phyloP scores from a whole-genome alignment of 2,113 vertebrate genomes.

The Pelecanus crispus region DNA sequence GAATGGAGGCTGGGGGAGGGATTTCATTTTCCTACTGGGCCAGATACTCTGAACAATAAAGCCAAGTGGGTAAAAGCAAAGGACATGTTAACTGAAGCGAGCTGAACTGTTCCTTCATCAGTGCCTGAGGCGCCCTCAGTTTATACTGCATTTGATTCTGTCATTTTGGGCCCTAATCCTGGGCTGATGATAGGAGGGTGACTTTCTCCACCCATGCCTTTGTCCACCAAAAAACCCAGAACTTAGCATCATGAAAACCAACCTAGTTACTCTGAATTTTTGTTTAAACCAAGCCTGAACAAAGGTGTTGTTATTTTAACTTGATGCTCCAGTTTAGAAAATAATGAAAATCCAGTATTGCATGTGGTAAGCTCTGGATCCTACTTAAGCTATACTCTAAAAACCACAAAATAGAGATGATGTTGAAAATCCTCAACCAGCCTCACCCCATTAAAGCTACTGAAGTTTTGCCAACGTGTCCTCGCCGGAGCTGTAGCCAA shows the following conservation, averaged over 20 bases:
- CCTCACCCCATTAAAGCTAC: neutral
- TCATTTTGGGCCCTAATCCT: neutral
- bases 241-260: neutral
- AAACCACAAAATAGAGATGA: neutral
- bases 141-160: neutral
- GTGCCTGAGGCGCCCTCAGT: neutral
- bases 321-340: neutral
- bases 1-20: neutral
- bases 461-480: neutral
- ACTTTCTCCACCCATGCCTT: neutral
- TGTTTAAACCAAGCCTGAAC: neutral
- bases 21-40: neutral
- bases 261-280: neutral
- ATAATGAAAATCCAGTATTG: neutral
- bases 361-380: neutral
- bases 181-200: neutral
- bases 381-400: neutral
- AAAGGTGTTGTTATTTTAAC: neutral
- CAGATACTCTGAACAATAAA: neutral
- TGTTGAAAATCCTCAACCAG: neutral
- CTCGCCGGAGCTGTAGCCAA: neutral
- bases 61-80: conserved; percentile 37
- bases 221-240: neutral
- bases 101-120: conserved; percentile 2
- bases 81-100: conserved; percentile 38